Conservation (phyloP, 2,113 vertebrate species). For the Microtus richardsoni region DNA sequence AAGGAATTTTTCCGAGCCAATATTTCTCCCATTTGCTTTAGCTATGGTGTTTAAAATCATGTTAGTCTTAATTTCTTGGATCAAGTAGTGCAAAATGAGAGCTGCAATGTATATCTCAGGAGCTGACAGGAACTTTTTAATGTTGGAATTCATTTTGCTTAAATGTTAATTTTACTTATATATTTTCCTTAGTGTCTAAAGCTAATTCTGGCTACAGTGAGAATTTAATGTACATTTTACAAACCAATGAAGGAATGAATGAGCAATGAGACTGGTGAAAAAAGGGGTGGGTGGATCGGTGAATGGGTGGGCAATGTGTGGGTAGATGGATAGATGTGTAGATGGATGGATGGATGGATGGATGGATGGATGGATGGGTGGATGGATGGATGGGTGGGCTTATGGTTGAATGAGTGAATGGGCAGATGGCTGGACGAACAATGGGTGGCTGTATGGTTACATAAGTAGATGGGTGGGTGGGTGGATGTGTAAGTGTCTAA, state of each 20-base stretch:
- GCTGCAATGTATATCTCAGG: background rate
- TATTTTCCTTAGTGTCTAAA: slow-evolving; percentile 42
- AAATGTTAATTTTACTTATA: slow-evolving; percentile 53
- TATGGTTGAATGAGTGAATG: background rate
- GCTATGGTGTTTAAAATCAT: background rate
- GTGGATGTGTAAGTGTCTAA: background rate
- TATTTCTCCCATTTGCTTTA: slow-evolving; percentile 3
- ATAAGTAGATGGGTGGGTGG: background rate
- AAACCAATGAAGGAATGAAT: slow-evolving; percentile 1
- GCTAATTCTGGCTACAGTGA: slow-evolving; percentile 1
- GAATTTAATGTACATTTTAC: background rate
- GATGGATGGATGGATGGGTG: background rate
- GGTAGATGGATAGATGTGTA: too few relatives aligned
- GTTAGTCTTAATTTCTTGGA: slow-evolving; percentile 49
- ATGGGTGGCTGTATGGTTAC: rapidly evolving
- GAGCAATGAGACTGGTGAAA: background rate
- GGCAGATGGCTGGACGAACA: background rate
- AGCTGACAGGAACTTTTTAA: slow-evolving; percentile 39
- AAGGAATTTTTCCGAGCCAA: background rate
- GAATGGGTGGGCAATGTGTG: background rate
- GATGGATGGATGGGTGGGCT: background rate
- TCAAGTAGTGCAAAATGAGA: background rate
- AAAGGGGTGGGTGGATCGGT: rapidly evolving
- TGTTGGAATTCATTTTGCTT: slow-evolving; percentile 60
- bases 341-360: background rate